phyloP scores from a whole-genome alignment of 1,140 invertebrate genomes.

The Carcinoscorpius rotundicauda region DNA sequence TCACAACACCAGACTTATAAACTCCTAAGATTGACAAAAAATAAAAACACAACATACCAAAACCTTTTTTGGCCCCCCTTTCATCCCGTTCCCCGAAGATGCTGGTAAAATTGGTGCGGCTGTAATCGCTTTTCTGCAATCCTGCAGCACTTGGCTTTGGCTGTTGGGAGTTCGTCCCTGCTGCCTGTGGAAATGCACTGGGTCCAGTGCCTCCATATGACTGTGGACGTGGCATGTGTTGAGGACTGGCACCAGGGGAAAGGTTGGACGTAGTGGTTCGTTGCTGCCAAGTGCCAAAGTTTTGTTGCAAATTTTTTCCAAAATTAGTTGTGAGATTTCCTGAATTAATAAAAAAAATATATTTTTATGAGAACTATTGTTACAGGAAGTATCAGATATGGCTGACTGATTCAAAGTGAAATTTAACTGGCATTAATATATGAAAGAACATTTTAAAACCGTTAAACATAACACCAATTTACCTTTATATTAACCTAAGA shows the following conservation, averaged over 20 bases:
- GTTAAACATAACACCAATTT: no score
- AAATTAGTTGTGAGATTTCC: no score
- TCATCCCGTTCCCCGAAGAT: conserved; percentile 32
- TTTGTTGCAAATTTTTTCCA: no score
- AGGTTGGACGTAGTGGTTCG: neutral
- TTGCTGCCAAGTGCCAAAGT: neutral
- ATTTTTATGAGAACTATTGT: no score
- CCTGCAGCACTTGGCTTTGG: neutral
- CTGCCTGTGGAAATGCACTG: conserved; percentile 8
- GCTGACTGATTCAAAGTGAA: no score
- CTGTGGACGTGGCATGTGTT: conserved; percentile 16
- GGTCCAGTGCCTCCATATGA: conserved; percentile 17
- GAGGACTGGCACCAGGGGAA: conserved; percentile 13
- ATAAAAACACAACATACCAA: conserved; percentile 24
- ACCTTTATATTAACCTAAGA: no score
- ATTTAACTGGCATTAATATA: no score
- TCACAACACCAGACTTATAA: no score
- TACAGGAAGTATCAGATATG: no score
- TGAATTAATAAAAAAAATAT: no score
- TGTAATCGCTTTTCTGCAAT: conserved; percentile 40
- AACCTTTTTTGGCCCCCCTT: conserved; percentile 27
- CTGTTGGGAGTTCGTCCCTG: neutral
- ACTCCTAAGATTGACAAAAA: neutral
- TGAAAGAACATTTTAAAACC: no score
- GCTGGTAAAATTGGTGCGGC: conserved; percentile 51